These are phyloP conservation scores for Hipparchia sbordonii DNA, from an alignment of 2,888 invertebrate genomes.

Conservation along the genomic window DNA sequence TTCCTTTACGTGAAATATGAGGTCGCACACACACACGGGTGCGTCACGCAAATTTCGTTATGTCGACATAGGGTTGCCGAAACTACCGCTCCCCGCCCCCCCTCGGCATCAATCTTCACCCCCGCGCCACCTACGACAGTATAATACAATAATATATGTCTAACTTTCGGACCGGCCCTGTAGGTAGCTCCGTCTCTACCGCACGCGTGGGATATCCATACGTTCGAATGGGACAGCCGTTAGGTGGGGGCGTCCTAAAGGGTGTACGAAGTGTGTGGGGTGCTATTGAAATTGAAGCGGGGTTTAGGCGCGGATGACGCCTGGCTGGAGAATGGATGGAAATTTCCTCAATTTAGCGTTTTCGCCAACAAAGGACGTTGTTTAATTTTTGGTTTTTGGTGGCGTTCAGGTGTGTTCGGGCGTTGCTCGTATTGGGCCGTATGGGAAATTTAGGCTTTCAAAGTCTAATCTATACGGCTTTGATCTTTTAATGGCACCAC, in stretches of 20 bases:
- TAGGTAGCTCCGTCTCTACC: constrained; percentile 65
- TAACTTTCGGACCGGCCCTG: constrained; percentile 82
- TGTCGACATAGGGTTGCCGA: constrained; percentile 79
- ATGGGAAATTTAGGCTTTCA: constrained; percentile 19
- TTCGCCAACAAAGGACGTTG: constrained; percentile 81
- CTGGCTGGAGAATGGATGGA: constrained; percentile 82
- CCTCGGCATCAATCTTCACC: constrained; percentile 79
- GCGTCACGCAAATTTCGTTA: constrained; percentile 77
- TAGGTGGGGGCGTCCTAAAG: constrained; percentile 80
- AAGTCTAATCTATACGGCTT: too few species aligned
- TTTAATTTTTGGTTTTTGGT: constrained; percentile 81
- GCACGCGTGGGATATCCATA: constrained; percentile 41
- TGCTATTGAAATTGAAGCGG: constrained; percentile 83
- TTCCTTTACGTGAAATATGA: constrained; percentile 77
- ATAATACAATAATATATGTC: constrained; percentile 83
- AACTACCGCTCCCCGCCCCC: constrained; percentile 69
- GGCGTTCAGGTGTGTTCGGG: constrained; percentile 65
- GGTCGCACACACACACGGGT: constrained; percentile 67
- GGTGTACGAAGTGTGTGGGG: constrained; percentile 81
- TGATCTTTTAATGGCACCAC: neutral
- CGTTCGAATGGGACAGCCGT: constrained; percentile 53
- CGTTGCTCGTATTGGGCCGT: constrained; percentile 41
- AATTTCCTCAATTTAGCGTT: constrained; percentile 83
- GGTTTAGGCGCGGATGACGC: constrained; percentile 83
- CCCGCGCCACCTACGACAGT: constrained; percentile 79